Conservation (phyloP, 2,797 vertebrate species). For the Spinus pinus region DNA sequence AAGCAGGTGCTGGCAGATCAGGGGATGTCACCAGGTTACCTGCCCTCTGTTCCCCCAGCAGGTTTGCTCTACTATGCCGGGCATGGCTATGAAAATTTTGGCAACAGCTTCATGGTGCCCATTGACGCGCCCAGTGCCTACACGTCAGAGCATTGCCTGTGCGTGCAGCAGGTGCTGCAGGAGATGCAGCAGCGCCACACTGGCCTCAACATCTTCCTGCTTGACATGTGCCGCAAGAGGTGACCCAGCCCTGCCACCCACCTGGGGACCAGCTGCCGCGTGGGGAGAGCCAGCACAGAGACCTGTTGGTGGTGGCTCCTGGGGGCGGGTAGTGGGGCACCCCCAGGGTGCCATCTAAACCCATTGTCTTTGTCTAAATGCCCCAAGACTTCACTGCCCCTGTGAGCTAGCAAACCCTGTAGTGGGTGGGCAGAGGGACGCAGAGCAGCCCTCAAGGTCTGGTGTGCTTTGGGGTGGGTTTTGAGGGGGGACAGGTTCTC, state of each 20-base stretch:
- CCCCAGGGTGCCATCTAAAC: not conserved
- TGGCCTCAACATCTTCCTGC: constrained; percentile 85
- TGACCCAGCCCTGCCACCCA: not conserved
- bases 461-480: not conserved
- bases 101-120: constrained; percentile 92
- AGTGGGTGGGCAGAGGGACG: not conserved
- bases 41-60: not conserved
- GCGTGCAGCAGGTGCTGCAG: constrained; percentile 83
- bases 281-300: rapidly evolving
- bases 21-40: not conserved
- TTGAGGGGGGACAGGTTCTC: not conserved
- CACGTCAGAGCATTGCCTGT: constrained; percentile 84
- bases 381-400: not conserved
- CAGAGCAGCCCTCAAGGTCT: not conserved
- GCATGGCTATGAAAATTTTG: constrained; percentile 88
- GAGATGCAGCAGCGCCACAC: constrained; percentile 86
- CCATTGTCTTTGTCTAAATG: not conserved
- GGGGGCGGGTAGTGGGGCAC: rapidly evolving
- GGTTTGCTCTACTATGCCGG: constrained; percentile 89
- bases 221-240: constrained; percentile 92
- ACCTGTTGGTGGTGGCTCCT: not conserved
- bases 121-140: constrained; percentile 82
- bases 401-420: rapidly evolving
- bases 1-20: not conserved
- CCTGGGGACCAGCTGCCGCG: not conserved